Percentiles rank a stretch among this genome's conserved stretches.
These are phyloP conservation scores for Pachliopta kotzebuea DNA, from an alignment of 2,888 invertebrate genomes.

Conservation along the genomic window DNA sequence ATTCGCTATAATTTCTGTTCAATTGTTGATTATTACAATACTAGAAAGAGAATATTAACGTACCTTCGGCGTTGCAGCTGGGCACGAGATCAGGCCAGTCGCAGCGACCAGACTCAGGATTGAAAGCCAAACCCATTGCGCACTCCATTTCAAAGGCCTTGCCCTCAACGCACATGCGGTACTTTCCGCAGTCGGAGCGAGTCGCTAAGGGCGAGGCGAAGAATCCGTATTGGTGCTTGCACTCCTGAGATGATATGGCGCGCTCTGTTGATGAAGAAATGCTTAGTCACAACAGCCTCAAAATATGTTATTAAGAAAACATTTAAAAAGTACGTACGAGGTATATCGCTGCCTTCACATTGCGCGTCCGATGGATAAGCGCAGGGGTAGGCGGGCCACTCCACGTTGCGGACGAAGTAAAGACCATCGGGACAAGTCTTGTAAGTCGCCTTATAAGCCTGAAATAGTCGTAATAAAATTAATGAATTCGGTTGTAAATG, in stretches of 20 bases:
- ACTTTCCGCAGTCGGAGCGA: conserved; percentile 83
- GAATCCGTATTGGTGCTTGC: conserved; percentile 90
- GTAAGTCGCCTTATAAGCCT: conserved; percentile 82
- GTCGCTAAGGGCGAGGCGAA: conserved; percentile 67
- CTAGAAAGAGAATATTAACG: conserved; percentile 8
- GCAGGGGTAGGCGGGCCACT: conserved; percentile 86
- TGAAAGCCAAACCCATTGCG: conserved; percentile 88
- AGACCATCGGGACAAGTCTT: conserved; percentile 89
- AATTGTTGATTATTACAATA: neutral
- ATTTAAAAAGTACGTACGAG: conserved; percentile 73
- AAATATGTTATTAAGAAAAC: neutral
- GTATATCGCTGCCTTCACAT: conserved; percentile 82
- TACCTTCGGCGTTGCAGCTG: conserved; percentile 82
- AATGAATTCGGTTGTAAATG: neutral
- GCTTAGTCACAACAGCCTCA: neutral
- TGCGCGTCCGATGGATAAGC: conserved; percentile 89
- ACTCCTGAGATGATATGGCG: conserved; percentile 84
- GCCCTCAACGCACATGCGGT: conserved; percentile 88
- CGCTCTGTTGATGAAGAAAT: conserved; percentile 69
- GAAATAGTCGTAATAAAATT: conserved; percentile 1
- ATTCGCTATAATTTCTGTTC: neutral
- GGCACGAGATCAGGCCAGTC: conserved; percentile 91
- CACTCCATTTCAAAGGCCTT: conserved; percentile 81
- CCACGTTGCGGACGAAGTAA: conserved; percentile 84
- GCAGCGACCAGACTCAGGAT: conserved; percentile 84